phyloP scores from a whole-genome alignment of 1,140 invertebrate genomes.

The Mercenaria mercenaria region DNA sequence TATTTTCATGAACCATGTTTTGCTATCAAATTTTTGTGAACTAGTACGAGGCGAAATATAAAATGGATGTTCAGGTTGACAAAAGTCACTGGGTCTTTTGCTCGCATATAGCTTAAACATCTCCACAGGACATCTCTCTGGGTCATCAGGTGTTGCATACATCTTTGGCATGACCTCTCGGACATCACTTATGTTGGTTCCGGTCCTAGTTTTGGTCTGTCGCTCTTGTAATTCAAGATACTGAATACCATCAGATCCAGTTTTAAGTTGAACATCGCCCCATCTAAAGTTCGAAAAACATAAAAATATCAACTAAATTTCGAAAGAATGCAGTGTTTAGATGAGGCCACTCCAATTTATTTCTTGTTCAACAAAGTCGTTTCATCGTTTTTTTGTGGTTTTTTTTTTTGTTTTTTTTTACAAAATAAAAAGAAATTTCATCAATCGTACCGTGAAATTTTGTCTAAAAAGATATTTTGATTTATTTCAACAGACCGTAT shows the following conservation, averaged over 20 bases:
- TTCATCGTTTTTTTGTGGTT: too few relatives aligned
- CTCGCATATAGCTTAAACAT: constrained; percentile 3
- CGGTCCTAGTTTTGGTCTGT: constrained; percentile 56
- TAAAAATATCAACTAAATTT: too few relatives aligned
- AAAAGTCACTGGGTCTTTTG: not conserved
- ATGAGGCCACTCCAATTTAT: too few relatives aligned
- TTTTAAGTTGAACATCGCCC: constrained; percentile 47
- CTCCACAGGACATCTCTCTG: constrained; percentile 4
- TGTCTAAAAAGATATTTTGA: too few relatives aligned
- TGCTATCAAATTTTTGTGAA: not conserved
- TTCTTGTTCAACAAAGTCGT: too few relatives aligned
- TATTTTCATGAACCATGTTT: not conserved
- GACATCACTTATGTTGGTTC: constrained; percentile 21
- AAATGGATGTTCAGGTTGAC: constrained; percentile 34
- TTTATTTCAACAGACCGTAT: too few relatives aligned
- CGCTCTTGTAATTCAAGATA: constrained; percentile 57
- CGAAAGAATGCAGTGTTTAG: too few relatives aligned
- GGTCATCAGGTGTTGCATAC: not conserved
- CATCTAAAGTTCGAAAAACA: constrained; percentile 25
- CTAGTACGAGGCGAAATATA: constrained; percentile 19
- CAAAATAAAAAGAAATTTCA: too few relatives aligned
- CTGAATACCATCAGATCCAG: not conserved
- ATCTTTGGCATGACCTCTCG: not conserved
- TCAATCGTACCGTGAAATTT: too few relatives aligned
- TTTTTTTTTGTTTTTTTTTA: too few relatives aligned